Conservation (phyloP, 2,888 invertebrate genomes). For the Aradus depressus region DNA sequence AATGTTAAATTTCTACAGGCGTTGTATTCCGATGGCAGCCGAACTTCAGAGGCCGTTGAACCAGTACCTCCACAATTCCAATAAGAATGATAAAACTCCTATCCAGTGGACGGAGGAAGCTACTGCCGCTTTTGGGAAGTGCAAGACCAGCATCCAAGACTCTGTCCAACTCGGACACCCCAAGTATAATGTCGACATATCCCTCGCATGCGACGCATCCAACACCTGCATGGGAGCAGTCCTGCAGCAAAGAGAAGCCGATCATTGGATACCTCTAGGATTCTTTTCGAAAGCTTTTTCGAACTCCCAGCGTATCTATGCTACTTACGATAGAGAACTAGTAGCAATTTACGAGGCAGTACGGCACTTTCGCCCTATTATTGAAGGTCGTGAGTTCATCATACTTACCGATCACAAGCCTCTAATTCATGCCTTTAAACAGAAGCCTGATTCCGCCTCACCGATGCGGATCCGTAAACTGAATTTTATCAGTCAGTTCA, state of each 20-base stretch:
- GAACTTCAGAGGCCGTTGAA: constrained; percentile 24
- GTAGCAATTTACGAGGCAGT: constrained; percentile 6
- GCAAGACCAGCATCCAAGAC: constrained; percentile 31
- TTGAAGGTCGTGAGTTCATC: constrained; percentile 21
- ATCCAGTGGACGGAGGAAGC: constrained; percentile 23
- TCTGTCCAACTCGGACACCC: constrained; percentile 32
- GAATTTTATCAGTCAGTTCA: constrained; percentile 24
- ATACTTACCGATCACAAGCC: no score
- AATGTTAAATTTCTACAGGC: constrained; percentile 35
- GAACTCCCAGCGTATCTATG: constrained; percentile 34
- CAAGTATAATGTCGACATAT: background rate
- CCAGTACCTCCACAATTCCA: constrained; percentile 6
- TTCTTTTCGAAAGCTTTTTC: constrained; percentile 28
- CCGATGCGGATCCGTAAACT: constrained; percentile 19
- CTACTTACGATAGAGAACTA: constrained; percentile 36
- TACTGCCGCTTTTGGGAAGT: constrained; percentile 30
- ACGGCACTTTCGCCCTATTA: background rate
- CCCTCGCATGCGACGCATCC: constrained; percentile 10
- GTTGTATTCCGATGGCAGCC: constrained; percentile 35
- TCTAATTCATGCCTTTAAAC: no score
- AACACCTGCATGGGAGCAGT: constrained; percentile 2
- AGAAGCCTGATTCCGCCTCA: constrained; percentile 17
- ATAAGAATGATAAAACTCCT: constrained; percentile 16
- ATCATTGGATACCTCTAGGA: constrained; percentile 24
- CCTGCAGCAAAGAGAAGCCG: constrained; percentile 9